Evolutionary conservation across 2,888 invertebrate genomes (phyloP).

Genomic region (Lasioglossum villosulum): DNA sequence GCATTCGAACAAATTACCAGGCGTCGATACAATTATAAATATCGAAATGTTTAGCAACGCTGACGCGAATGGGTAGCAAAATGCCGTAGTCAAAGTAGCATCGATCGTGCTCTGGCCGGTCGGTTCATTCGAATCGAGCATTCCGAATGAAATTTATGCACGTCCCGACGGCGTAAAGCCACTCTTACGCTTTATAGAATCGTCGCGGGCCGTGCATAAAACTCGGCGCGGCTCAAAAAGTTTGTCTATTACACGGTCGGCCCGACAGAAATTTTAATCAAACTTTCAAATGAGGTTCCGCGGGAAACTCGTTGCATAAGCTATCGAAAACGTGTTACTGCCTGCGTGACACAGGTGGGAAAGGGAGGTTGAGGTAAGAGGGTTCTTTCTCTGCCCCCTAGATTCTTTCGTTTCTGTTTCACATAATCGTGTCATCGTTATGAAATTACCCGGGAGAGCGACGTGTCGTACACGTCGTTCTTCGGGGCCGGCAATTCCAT

Average conservation of each 20-base stretch:
- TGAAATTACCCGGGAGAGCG: conserved; percentile 20
- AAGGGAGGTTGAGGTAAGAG: not conserved
- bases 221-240: conserved; percentile 64
- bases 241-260: conserved; percentile 64
- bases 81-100: not conserved
- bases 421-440: conserved; percentile 26
- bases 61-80: not conserved
- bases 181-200: conserved; percentile 64
- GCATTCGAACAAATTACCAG: not conserved
- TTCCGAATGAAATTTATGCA: conserved; percentile 55
- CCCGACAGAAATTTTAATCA: conserved; percentile 71
- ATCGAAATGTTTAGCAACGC: not conserved
- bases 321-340: conserved; percentile 67
- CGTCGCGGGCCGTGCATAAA: conserved; percentile 57
- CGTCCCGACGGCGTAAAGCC: conserved; percentile 39
- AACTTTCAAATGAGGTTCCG: conserved; percentile 73
- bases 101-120: not conserved
- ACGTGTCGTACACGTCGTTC: not conserved
- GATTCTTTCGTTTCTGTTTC: conserved; percentile 1
- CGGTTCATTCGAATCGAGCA: conserved; percentile 19
- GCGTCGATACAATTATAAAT: too few relatives aligned
- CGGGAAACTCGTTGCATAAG: conserved; percentile 63
- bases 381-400: not conserved
- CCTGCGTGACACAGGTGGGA: conserved; percentile 43
- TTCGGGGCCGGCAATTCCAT: not conserved